Evolutionary conservation across 2,797 vertebrate species (phyloP).

Genomic region (Vireo griseus): DNA sequence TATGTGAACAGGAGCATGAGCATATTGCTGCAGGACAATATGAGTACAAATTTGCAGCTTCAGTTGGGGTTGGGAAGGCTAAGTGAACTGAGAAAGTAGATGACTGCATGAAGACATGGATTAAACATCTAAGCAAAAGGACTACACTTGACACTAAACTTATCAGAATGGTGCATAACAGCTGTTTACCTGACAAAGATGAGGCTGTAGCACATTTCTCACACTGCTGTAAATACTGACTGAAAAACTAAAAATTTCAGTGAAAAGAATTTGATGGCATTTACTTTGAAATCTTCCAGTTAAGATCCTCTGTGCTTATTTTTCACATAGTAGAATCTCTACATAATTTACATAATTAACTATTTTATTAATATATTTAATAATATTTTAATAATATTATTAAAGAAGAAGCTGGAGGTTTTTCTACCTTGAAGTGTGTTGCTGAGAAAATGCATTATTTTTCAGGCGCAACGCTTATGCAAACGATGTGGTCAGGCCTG

Average conservation of each 20-base stretch:
- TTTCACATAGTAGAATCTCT: background rate
- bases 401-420: background rate
- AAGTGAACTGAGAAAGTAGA: background rate
- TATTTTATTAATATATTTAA: background rate
- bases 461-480: slow-evolving; percentile 91
- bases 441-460: slow-evolving; percentile 5
- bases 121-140: background rate
- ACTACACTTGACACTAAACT: background rate
- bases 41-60: background rate
- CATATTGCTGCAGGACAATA: background rate
- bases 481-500: slow-evolving; percentile 96
- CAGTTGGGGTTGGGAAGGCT: background rate
- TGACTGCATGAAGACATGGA: background rate
- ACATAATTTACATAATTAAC: background rate
- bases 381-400: too few relatives aligned
- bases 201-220: background rate
- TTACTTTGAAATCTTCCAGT: background rate
- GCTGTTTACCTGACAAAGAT: background rate
- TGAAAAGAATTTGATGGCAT: background rate
- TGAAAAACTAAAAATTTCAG: background rate
- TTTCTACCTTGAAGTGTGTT: background rate
- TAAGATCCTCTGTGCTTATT: background rate
- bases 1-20: background rate
- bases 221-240: background rate
- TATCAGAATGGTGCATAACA: background rate